Evolutionary conservation across 2,888 invertebrate species (phyloP), one percentile per base, ranked within the genome.

Genomic region (Chironomus riparius): DNA sequence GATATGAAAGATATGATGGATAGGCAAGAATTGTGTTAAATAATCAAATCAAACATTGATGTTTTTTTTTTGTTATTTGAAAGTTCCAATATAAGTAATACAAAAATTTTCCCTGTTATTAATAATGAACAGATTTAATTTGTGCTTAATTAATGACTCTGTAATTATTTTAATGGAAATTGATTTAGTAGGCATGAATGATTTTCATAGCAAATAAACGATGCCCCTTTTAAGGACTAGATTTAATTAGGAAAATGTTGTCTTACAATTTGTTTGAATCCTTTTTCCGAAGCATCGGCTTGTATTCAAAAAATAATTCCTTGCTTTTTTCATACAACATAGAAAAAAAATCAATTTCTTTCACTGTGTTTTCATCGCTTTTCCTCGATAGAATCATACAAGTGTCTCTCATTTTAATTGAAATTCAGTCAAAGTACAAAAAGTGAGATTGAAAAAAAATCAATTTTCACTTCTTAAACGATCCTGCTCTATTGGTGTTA

Each of bases 121-220:
- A 38, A 38, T 38, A 38, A 10, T 38, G 38, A 38, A 38, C 10
- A 38, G 38, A 38, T 13, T 50, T 6, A n/a, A n/a, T 56, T 15
- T 56, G 12, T 18, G 15, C 74, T 74, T 74, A 74, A 74, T 74
- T 74, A 74, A 74, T 74, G 74, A 74, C 21, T 74, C 15, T 21
- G 22, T 68, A 74, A 74, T 74, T 74, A 74, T 74, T 68, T 74
- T 74, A 74, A 74, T 65, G 74, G 68, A 74, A 65, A 68, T 74
- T 68, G 47, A 74, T 74, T 68, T 21, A 18, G 48, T 74, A 62
- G 72, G 65, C 74, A 65, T 74, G 21, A 74, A 12, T 21, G 68
- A 74, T 48, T 68, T 68, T 48, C n/a, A 10, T 22, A 2, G 10
- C 38, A 38, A 38, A 38, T 38, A 38, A 62, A 28, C 72, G 50